phyloP scores from a whole-genome alignment of 2,888 invertebrate genomes.

The Nemapogon koenigi region DNA sequence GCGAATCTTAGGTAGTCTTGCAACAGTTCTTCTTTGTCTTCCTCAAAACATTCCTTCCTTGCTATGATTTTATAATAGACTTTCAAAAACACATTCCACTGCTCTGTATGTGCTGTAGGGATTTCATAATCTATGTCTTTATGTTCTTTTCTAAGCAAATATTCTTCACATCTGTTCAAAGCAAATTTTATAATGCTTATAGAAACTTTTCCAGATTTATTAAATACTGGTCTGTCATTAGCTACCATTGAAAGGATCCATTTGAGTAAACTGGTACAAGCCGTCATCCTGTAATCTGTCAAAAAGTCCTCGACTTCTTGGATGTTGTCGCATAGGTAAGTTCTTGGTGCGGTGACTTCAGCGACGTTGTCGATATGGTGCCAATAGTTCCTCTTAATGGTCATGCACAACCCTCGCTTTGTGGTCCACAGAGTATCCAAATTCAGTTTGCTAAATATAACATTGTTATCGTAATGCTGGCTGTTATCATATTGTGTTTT shows the following conservation, averaged over 20 bases:
- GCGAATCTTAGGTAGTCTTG: constrained; percentile 45
- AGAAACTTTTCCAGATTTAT: constrained; percentile 58
- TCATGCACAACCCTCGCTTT: constrained; percentile 56
- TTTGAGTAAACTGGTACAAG: constrained; percentile 77
- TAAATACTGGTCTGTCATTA: constrained; percentile 45
- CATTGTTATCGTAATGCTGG: constrained; percentile 26
- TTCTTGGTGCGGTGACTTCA: constrained; percentile 74
- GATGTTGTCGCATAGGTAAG: constrained; percentile 67
- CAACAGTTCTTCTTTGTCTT: constrained; percentile 34
- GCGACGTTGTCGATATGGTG: constrained; percentile 66
- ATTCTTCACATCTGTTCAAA: constrained; percentile 72
- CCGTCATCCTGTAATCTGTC: constrained; percentile 79
- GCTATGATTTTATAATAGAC: constrained; percentile 70
- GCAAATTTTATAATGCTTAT: constrained; percentile 72
- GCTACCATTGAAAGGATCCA: constrained; percentile 51
- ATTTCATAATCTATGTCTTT: constrained; percentile 70
- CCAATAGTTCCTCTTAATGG: constrained; percentile 70
- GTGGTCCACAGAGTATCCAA: constrained; percentile 44
- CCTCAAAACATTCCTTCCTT: constrained; percentile 56
- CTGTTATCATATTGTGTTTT: constrained; percentile 30
- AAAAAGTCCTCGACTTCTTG: constrained; percentile 67
- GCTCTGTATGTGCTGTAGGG: constrained; percentile 41
- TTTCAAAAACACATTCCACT: constrained; percentile 74
- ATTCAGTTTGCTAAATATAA: constrained; percentile 41
- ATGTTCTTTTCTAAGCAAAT: constrained; percentile 62